Evolutionary conservation across 2,797 vertebrate species (phyloP).

Genomic region (Chrysocyon brachyurus): DNA sequence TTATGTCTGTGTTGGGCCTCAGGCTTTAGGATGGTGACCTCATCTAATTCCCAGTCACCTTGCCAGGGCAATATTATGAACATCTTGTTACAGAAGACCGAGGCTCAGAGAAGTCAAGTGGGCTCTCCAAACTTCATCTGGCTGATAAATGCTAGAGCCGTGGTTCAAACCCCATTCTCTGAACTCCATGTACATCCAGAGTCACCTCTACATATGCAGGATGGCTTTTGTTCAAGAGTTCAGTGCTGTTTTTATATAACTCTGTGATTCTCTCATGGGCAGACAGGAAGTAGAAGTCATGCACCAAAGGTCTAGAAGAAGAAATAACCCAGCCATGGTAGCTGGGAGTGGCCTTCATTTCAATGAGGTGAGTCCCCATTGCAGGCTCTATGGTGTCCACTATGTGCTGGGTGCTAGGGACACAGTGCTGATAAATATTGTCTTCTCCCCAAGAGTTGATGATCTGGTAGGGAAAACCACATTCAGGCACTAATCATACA

Average conservation of each 20-base stretch:
- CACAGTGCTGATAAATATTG: neutral
- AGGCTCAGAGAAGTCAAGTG: neutral
- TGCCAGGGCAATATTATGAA: neutral
- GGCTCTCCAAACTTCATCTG: neutral
- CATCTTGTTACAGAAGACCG: neutral
- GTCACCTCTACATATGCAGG: rapidly evolving
- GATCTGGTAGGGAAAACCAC: neutral
- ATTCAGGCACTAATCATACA: neutral
- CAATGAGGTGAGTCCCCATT: neutral
- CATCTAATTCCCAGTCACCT: neutral
- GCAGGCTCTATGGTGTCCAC: neutral
- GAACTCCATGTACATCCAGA: neutral
- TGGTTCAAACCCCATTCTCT: neutral
- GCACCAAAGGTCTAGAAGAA: neutral
- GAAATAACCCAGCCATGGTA: rapidly evolving
- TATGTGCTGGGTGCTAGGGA: neutral
- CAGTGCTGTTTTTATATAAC: neutral
- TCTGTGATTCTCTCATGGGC: neutral
- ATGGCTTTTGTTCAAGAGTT: neutral
- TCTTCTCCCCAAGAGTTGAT: neutral
- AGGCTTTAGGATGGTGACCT: neutral
- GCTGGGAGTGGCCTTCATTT: neutral
- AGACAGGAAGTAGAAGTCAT: neutral
- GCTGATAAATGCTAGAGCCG: neutral
- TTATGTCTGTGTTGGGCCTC: neutral